Evolutionary conservation across 1,140 invertebrate genomes (phyloP), one percentile per base, ranked within the genome.

Genomic region (Drosophila varians): DNA sequence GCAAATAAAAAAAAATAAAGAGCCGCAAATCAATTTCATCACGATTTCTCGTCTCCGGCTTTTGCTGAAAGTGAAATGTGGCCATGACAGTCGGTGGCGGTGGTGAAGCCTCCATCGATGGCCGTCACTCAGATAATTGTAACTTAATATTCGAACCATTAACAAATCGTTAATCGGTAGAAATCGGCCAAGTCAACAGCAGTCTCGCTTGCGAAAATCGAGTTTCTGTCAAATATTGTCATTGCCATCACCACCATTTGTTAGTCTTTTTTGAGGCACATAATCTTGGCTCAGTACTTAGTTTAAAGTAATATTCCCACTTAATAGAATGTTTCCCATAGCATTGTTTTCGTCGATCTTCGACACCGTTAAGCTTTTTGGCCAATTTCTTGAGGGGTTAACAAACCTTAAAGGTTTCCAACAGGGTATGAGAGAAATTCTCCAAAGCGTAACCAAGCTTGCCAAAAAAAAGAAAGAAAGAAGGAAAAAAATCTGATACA

Each of bases 1-100:
- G 70, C 53, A 75, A 78, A 58, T 69, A 69, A 43, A 74, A 72
- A 75, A 46, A 21, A 21, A 21, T 83, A 74, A 75, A 84, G 72
- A 83, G 74, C 72, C 77, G 76, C 80, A 84, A 84, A 84, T 84
- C 80, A 84, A 84, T 84, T 84, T 84, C 82, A 86, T 86, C 80
- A 84, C 80, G 80, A 84, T 84, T 84, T 84, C 80, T 76, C 75
- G 66, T 79, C 83, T 80, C 70, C 43, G 56, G 57, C 36, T 62
- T 80, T 72, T 78, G 79, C 60, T 76, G 80, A 84, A 84, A 86
- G 80, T 84, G 80, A 84, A 84, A 86, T 84, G 80, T 79, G 80
- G 73, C 80, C 80, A 74, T 79, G 82, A 75, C 80, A 86, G 65
- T 86, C 26, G 26, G 26, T 31, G 28, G 9, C 9, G 9, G 28